phyloP scores from a whole-genome alignment of 23 tunicate genomes.

The Ciona savignyi region DNA sequence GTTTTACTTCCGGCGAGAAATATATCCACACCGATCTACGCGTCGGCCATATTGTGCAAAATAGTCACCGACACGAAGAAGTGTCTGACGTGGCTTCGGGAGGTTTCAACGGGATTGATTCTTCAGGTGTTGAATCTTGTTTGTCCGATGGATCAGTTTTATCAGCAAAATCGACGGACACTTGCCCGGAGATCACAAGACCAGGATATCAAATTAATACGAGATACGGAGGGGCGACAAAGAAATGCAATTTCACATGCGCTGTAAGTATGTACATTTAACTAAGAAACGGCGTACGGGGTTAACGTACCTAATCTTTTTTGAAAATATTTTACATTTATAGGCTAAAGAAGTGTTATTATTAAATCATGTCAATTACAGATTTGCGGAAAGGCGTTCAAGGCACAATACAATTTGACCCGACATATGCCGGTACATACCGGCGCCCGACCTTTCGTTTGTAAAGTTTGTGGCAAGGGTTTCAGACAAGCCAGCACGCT shows the following conservation, averaged over 20 bases:
- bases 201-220: neutral
- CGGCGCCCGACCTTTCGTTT: constrained; percentile 88
- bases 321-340: no score
- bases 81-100: no score
- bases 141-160: neutral
- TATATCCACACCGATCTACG: neutral
- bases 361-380: no score
- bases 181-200: neutral
- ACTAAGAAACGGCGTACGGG: no score
- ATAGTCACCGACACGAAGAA: no score
- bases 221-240: neutral
- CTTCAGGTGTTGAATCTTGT: no score
- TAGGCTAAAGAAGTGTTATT: no score
- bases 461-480: constrained; percentile 92
- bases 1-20: neutral
- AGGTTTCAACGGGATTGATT: no score
- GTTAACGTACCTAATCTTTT: no score
- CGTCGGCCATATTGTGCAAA: neutral
- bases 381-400: constrained; percentile 87
- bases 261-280: no score
- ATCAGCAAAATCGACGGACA: neutral
- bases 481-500: constrained; percentile 92
- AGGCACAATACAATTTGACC: constrained; percentile 92
- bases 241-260: neutral
- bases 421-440: constrained; percentile 97